phyloP scores from a whole-genome alignment of 2,888 invertebrate species.

The Panopea generosa region DNA sequence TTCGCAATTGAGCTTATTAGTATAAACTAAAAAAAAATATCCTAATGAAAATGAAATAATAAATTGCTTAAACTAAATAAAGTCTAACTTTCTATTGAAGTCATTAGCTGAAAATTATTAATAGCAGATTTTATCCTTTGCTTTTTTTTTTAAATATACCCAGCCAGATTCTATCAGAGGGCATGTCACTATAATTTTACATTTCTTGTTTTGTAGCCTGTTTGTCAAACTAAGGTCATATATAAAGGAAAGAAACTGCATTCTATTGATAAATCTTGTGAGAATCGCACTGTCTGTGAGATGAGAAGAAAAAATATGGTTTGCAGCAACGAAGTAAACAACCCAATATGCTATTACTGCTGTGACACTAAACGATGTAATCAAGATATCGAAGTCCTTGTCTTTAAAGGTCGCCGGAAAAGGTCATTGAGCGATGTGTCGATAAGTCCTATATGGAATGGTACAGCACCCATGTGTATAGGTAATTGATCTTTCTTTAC shows the following conservation, averaged over 20 bases:
- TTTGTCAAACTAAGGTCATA: conserved; percentile 41
- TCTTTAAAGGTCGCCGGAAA: conserved; percentile 45
- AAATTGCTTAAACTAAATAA: no score
- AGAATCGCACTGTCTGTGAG: conserved; percentile 15
- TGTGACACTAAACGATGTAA: conserved; percentile 48
- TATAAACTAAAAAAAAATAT: no score
- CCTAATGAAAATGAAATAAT: no score
- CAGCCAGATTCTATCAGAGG: no score
- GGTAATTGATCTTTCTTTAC: conserved; percentile 18
- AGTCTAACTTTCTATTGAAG: no score
- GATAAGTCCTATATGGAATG: conserved; percentile 22
- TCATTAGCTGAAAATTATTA: no score
- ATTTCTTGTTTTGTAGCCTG: no score
- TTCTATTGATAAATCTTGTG: conserved; percentile 41
- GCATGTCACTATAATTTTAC: no score
- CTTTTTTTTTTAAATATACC: no score
- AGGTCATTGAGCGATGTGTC: conserved; percentile 16
- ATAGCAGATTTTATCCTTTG: no score
- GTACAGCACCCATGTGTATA: conserved; percentile 26
- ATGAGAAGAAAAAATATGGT: background rate
- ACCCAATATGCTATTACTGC: conserved; percentile 47
- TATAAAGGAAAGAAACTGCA: conserved; percentile 25
- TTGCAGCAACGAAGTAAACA: conserved; percentile 12
- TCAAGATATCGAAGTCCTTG: conserved; percentile 31
- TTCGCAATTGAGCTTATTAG: no score